Base-by-base conservation (phyloP, 2,113 vertebrate genomes). In the Butorides virescens region DNA sequence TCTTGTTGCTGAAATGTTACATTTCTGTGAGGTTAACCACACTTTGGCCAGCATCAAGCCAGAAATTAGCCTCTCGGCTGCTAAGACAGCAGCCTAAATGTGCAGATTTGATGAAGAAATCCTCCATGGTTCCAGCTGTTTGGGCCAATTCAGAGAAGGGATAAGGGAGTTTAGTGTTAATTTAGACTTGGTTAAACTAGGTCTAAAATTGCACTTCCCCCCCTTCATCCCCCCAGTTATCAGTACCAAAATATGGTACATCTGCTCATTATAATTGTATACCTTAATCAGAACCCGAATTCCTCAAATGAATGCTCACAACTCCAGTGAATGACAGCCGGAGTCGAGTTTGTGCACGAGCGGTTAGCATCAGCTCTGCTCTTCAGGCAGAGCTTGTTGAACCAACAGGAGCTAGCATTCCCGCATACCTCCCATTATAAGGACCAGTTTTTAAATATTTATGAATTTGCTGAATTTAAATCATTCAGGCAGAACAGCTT, bases 11-110 rank as follows among this genome's bases (percentile, higher is more conserved):
- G 84, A 87, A 97, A 95, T 76, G 81, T 70, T 86, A 76, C 58
- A 71, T 84, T 91, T 94, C 81, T 90, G 32, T 86, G 97, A 97
- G 96, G 95, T 95, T 96, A 96, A 97, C 97, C 96, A 90, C 91
- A 59, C 67, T 93, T 66, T 67, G 84, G 84, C 63, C 97, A 97
- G 71, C 90, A 66, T 55, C 59, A 91, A 92, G 55, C 47, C 81
- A 95, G 89, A 96, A 95, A 95, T 96, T 92, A 93, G 89, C 77
- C 81, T 67, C 52, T 85, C 0, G 0, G 46, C 77, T 92, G 84
- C 77, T 73, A 68, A 76, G 63, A 90, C 1, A 0, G 67, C 47
- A 83, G 77, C 58, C 67, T 87, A 58, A 75, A 85, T 83, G 71
- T 75, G 58, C 58, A 86, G 50, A 82, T 73, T 74, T 68, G 67